phyloP scores from a whole-genome alignment of 2,113 vertebrate species.

The Prolemur simus region DNA sequence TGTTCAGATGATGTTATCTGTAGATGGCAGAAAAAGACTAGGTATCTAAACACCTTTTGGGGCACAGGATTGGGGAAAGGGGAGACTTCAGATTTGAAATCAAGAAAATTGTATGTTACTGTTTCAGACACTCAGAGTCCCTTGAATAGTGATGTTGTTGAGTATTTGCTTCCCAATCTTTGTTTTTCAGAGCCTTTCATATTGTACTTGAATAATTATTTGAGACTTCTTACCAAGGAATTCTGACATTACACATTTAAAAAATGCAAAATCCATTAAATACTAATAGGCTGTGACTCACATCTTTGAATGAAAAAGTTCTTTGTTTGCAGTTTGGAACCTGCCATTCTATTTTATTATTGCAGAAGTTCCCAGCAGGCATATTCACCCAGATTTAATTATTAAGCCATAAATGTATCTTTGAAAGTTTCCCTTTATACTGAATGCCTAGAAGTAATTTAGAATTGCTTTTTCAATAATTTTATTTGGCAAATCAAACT shows the following conservation, averaged over 20 bases:
- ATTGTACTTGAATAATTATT: conserved; percentile 53
- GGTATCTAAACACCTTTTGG: background rate
- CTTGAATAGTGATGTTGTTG: background rate
- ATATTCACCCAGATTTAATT: conserved; percentile 70
- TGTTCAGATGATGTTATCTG: background rate
- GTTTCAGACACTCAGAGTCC: background rate
- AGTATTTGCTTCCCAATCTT: background rate
- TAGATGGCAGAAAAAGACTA: background rate
- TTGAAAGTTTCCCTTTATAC: conserved; percentile 67
- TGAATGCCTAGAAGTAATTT: conserved; percentile 67
- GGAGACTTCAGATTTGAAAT: background rate
- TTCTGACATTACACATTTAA: conserved; percentile 42
- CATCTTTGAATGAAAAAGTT: conserved; percentile 54
- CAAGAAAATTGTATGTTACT: background rate
- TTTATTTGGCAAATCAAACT: conserved; percentile 49
- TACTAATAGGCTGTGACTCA: conserved; percentile 60
- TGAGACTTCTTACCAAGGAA: conserved; percentile 45
- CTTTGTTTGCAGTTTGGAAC: conserved; percentile 65
- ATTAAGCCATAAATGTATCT: conserved; percentile 70
- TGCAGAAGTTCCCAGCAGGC: conserved; percentile 55
- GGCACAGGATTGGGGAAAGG: rapidly evolving
- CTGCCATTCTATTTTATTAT: conserved; percentile 66
- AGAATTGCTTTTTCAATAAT: conserved; percentile 63
- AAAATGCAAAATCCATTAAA: conserved; percentile 66
- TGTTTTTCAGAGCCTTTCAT: background rate